Conservation (phyloP, 2,888 invertebrate genomes). For the Orthosia incerta region DNA sequence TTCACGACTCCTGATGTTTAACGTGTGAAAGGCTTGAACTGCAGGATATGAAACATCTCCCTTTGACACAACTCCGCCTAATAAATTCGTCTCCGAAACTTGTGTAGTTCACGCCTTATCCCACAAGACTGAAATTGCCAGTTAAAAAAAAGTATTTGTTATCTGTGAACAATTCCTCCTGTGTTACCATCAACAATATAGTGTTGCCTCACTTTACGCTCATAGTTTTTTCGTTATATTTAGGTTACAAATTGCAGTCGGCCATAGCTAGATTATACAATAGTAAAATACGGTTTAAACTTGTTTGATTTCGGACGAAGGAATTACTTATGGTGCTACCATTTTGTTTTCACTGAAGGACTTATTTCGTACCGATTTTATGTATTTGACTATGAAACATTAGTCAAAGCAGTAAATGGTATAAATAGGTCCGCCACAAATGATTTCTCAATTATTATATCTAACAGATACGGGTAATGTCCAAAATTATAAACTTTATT, state of each 20-base stretch:
- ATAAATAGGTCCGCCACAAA: conserved; percentile 39
- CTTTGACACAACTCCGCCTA: conserved; percentile 57
- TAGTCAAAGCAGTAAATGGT: conserved; percentile 20
- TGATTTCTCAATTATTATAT: conserved; percentile 52
- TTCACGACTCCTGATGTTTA: conserved; percentile 26
- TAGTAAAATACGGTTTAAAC: conserved; percentile 63
- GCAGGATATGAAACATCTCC: conserved; percentile 15
- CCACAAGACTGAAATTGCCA: conserved; percentile 55
- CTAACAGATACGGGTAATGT: conserved; percentile 73
- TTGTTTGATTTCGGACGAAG: conserved; percentile 60
- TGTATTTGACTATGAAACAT: conserved; percentile 25
- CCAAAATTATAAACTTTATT: conserved; percentile 72
- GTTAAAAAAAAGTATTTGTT: conserved; percentile 55
- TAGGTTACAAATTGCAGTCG: conserved; percentile 62
- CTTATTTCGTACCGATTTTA: conserved; percentile 41
- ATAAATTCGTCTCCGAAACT: conserved; percentile 24
- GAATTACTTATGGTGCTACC: conserved; percentile 70
- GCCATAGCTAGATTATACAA: conserved; percentile 67
- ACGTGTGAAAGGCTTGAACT: conserved; percentile 43
- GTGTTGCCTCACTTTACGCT: conserved; percentile 56
- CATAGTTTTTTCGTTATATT: conserved; percentile 52
- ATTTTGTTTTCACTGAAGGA: conserved; percentile 53
- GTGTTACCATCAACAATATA: conserved; percentile 66
- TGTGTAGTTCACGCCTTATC: conserved; percentile 56
- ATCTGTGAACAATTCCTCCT: conserved; percentile 61